These are phyloP conservation scores for Ochropacha duplaris DNA, from an alignment of 2,888 invertebrate species.

Conservation along the genomic window DNA sequence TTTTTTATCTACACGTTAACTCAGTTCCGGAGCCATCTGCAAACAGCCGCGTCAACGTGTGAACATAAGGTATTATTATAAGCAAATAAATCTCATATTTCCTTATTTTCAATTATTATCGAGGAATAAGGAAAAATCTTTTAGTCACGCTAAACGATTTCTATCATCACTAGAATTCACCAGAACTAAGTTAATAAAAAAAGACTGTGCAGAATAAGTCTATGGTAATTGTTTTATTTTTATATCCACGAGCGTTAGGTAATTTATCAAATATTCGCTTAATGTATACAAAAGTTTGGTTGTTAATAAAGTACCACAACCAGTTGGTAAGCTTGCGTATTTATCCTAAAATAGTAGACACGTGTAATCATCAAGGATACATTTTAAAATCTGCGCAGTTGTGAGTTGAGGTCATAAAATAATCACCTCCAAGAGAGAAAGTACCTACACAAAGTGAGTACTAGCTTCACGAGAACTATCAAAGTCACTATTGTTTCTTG, in stretches of 20 bases:
- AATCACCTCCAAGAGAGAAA: neutral
- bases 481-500: neutral
- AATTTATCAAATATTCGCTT: neutral
- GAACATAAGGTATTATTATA: slow-evolving; percentile 8
- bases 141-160: neutral
- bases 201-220: too few relatives aligned
- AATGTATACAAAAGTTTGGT: neutral
- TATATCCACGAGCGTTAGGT: neutral
- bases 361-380: neutral
- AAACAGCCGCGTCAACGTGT: slow-evolving; percentile 8
- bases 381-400: neutral
- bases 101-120: slow-evolving; percentile 5
- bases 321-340: neutral
- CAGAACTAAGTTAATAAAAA: too few relatives aligned
- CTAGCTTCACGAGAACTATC: neutral
- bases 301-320: neutral
- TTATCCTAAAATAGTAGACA: neutral
- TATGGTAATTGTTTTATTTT: too few relatives aligned
- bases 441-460: neutral
- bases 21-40: slow-evolving; percentile 6
- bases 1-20: slow-evolving; percentile 2
- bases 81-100: slow-evolving; percentile 3
- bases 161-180: too few relatives aligned
- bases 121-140: neutral
- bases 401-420: neutral